Evolutionary conservation across 2,888 invertebrate species (phyloP), one percentile per base, ranked within the genome.

Genomic region (Teleogryllus oceanicus): DNA sequence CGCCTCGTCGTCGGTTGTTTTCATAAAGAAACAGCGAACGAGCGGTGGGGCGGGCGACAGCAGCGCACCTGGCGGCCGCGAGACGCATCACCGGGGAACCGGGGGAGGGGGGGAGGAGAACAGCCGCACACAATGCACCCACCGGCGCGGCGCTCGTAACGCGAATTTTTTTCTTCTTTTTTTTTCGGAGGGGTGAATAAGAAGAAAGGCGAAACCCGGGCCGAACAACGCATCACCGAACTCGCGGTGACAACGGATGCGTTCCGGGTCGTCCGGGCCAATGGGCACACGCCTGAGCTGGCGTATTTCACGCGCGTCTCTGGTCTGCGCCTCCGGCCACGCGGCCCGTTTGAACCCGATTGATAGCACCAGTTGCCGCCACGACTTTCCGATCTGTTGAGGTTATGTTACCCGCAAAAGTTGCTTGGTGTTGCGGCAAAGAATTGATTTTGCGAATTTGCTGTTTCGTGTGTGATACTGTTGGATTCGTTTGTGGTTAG

Each of bases 1-100:
- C 62, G 62, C 5, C 62, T 18, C 62, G 62, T n/a, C 62, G 62
- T 62, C 62, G 62, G 16, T 62, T 62, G 62, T 62, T 62, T 62
- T 62, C 62, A 62, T 62, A 62, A 62, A 62, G 62, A 62, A 62
- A 62, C 62, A 62, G 62, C 62, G 16, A n/a, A 62, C 62, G 62
- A 62, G 13, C 62, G 62, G 11, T 13, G 4, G 13, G 11, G n/a
- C n/a, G 16, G 13, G 62, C 37, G 37, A 37, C 37, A 5, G 37
- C 1, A 8, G 13, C 62, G 62, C 62, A 62, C 62, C 62, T 62
- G 62, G 62, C 62, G 62, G n/a, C 16, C 62, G 62, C 62, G 62
- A 13, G 62, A 18, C n/a, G 62, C 62, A n/a, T 18, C 62, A 62
- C 16, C 4, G n/a, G n/a, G 62, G 62, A 62, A 62, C 16, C 13